Conservation (phyloP, 2,113 vertebrate species). For the Grus americana region DNA sequence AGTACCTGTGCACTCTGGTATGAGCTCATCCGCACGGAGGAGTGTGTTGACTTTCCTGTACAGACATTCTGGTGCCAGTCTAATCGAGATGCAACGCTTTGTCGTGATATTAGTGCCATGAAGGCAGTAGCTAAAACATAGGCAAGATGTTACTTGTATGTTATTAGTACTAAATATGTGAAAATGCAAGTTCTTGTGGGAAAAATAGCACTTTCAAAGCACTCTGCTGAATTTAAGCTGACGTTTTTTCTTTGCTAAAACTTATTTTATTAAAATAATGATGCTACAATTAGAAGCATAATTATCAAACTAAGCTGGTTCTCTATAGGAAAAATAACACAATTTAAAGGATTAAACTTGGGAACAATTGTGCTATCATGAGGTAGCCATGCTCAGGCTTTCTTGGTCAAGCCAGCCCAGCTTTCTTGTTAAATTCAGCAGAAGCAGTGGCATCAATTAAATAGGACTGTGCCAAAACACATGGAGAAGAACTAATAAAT, state of each 20-base stretch:
- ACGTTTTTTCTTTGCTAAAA: too few relatives aligned
- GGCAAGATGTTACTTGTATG: background rate
- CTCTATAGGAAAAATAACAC: background rate
- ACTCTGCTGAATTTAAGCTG: too few relatives aligned
- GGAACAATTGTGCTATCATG: background rate
- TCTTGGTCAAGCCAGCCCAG: background rate
- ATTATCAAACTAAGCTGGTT: background rate
- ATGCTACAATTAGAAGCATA: background rate
- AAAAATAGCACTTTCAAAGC: background rate
- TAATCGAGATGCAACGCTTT: background rate
- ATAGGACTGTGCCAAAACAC: background rate
- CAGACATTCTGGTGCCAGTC: background rate
- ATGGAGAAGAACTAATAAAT: background rate
- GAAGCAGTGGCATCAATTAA: background rate
- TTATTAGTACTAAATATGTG: background rate
- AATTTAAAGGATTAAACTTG: background rate
- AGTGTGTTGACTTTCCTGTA: background rate
- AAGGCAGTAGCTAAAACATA: background rate
- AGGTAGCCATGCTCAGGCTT: background rate
- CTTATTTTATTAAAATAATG: background rate
- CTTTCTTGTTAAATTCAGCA: background rate
- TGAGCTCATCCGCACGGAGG: background rate
- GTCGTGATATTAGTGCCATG: background rate
- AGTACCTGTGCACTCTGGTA: too few relatives aligned
- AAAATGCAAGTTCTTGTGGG: background rate